phyloP scores from a whole-genome alignment of 2,888 invertebrate genomes.

The Polia nebulosa region DNA sequence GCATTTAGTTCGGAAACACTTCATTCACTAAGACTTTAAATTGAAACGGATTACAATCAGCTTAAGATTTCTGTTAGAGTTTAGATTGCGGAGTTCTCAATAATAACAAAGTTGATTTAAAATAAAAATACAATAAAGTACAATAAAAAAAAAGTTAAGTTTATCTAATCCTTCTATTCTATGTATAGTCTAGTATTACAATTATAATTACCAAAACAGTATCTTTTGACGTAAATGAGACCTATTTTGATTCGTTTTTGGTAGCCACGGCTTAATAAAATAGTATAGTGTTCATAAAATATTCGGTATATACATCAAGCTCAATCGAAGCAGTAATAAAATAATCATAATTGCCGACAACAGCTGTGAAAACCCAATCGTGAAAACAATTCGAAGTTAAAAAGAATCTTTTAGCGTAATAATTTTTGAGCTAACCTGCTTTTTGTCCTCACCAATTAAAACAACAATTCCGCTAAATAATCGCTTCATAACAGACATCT shows the following conservation, averaged over 20 bases:
- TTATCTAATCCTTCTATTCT: no score
- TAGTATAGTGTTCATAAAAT: not conserved
- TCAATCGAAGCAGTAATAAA: constrained; percentile 12
- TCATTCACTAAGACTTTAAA: constrained; percentile 38
- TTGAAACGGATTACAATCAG: constrained; percentile 39
- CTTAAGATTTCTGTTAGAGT: constrained; percentile 13
- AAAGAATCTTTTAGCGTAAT: no score
- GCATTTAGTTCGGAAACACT: constrained; percentile 54
- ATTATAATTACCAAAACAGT: not conserved
- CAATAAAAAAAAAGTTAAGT: no score
- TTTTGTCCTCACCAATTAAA: constrained; percentile 8
- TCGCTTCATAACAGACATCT: not conserved
- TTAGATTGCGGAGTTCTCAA: not conserved
- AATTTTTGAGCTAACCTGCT: no score
- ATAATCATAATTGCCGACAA: constrained; percentile 3
- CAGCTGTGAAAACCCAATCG: not conserved
- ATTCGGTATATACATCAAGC: constrained; percentile 6
- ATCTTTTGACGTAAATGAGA: not conserved
- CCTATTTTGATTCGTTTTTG: not conserved
- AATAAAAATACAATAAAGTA: not conserved
- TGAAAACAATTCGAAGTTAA: not conserved
- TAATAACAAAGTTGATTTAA: not conserved
- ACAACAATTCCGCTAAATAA: not conserved
- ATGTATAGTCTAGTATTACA: not conserved
- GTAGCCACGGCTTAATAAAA: not conserved